phyloP scores from a whole-genome alignment of 2,797 vertebrate genomes.

The Spheniscus humboldti region DNA sequence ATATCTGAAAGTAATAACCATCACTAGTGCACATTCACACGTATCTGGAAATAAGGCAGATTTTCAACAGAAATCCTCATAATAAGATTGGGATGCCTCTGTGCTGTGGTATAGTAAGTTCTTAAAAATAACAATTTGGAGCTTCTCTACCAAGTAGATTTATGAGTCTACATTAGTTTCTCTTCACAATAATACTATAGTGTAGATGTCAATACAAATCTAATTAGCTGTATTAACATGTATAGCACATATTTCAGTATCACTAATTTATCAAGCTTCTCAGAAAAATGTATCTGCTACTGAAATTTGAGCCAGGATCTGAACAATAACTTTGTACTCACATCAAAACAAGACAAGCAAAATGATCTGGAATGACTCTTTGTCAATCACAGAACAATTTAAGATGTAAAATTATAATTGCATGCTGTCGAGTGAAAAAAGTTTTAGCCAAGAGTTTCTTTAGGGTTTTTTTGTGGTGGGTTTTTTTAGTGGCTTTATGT shows the following conservation, averaged over 20 bases:
- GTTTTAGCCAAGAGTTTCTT: not conserved
- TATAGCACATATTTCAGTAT: not conserved
- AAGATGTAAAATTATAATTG: not conserved
- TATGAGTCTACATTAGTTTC: not conserved
- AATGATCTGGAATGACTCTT: not conserved
- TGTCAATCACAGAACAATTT: not conserved
- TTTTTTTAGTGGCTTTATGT: not conserved
- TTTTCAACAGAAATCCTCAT: not conserved
- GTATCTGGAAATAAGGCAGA: not conserved
- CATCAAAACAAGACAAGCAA: not conserved
- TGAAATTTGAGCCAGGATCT: not conserved
- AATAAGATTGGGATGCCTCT: not conserved
- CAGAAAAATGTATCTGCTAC: not conserved
- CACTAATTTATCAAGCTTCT: not conserved
- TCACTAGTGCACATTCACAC: not conserved
- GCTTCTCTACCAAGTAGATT: not conserved
- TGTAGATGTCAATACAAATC: not conserved
- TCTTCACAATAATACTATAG: not conserved
- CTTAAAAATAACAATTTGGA: not conserved
- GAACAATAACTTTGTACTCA: not conserved
- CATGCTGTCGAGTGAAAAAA: not conserved
- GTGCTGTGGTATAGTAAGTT: not conserved
- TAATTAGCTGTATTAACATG: not conserved
- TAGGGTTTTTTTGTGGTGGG: not conserved
- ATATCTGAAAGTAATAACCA: not conserved